Conservation (phyloP, 2,113 vertebrate species). For the Corvus moneduloides region DNA sequence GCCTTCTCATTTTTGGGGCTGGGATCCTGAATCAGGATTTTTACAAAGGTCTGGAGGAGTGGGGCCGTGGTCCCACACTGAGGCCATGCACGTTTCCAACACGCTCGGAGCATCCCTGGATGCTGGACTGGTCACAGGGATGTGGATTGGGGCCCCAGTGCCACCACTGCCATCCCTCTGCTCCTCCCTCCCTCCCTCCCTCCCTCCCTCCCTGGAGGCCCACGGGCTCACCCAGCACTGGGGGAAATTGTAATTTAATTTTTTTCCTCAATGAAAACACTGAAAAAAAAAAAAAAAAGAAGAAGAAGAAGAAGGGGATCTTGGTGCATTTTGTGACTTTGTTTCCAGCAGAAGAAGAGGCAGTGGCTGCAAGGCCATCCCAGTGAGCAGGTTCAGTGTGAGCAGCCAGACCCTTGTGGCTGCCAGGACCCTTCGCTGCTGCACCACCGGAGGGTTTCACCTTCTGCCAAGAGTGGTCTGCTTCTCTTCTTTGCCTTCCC, state of each 20-base stretch:
- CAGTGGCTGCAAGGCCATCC: neutral
- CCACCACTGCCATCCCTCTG: neutral
- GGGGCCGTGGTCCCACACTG: accelerated
- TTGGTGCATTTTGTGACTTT: accelerated
- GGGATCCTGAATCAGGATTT: neutral
- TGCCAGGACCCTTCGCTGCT: neutral
- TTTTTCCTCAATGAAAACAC: neutral
- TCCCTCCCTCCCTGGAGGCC: neutral
- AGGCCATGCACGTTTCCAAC: accelerated
- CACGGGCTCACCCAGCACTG: accelerated
- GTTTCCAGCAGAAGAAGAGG: neutral
- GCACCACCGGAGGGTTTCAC: neutral
- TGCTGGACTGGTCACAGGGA: accelerated
- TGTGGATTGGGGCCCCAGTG: accelerated
- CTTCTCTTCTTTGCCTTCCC: too few relatives aligned
- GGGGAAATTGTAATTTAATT: neutral
- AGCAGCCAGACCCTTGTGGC: neutral
- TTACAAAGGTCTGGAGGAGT: neutral
- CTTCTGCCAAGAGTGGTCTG: neutral
- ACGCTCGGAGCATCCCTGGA: accelerated
- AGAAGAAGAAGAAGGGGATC: accelerated
- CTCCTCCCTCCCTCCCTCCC: neutral
- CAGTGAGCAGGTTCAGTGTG: accelerated
- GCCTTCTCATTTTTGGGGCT: neutral
- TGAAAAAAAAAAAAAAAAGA: accelerated